Base-by-base conservation (phyloP, 2,797 vertebrate species). In the Yasuhikotakia modesta region DNA sequence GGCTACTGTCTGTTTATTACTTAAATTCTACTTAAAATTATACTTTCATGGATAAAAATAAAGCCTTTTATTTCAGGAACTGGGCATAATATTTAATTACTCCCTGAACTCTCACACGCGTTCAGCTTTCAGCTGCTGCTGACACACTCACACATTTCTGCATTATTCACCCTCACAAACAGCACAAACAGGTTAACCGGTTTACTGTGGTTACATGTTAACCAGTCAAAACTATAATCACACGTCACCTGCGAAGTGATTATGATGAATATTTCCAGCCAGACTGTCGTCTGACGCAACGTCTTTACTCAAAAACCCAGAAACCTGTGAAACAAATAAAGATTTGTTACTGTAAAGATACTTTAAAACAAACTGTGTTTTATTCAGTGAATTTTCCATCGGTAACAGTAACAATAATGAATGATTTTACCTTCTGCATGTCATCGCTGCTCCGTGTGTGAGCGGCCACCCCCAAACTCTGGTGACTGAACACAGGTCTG, bases 221-320 rank as follows among this genome's bases (percentile, higher is more conserved):
- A 81, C 19, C 45, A 50, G 52, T 52, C 52, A 17, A 48, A 68
- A 74, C 78, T 74, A 11, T 67, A 35, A 45, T 68, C n/a, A 75
- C 61, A 24, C 17, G 67, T 69, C 84, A 96, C 97, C 95, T 85
- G 96, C 92, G 71, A 99, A 98, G 85, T 94, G 95, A 19, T 97
- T 91, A 12, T 94, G 88, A 65, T 93, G 92, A 80, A 95, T 93
- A 0, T 93, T 88, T 63, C 96, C 95, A 0, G 93, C 87, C n/a
- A 98, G 86, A 79, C 92, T 94, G 83, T 96, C 96, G 24, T 97
- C 96, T 0, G 95, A 92, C 0, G 95, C 94, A 70, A 91, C 82
- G 65, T 93, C 91, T 79, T 90, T 94, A 72, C 92, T 89, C 48
- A 88, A 90, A 73, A 92, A 86, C 1, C 95, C 93, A 0, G 91